Evolutionary conservation across 1,140 invertebrate species (phyloP).

Genomic region (Stegodyphus dumicola): DNA sequence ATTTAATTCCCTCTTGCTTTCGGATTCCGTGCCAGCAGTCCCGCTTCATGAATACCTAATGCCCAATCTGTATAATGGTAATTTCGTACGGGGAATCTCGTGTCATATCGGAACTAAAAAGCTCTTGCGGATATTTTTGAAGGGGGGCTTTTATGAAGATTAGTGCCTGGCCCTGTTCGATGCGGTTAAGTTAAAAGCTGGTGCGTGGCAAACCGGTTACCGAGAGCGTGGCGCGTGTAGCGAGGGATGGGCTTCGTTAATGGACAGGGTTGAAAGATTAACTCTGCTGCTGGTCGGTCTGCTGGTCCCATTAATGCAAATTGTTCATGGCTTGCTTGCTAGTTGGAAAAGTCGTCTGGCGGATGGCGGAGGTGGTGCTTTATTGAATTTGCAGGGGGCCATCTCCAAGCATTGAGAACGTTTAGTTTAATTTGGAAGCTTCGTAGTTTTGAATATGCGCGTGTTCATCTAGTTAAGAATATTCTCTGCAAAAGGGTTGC

Average conservation of each 20-base stretch:
- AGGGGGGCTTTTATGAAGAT: constrained; percentile 52
- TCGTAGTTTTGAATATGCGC: too few species aligned
- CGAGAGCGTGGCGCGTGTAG: neutral
- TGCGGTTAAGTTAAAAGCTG: constrained; percentile 40
- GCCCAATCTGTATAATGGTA: constrained; percentile 59
- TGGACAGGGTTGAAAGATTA: constrained; percentile 54
- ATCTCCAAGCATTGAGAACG: neutral
- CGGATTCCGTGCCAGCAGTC: neutral
- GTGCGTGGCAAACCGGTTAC: neutral
- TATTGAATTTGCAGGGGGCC: constrained; percentile 34
- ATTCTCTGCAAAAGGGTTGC: too few species aligned
- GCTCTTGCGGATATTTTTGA: constrained; percentile 33
- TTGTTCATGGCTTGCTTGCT: constrained; percentile 29
- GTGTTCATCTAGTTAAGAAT: too few species aligned
- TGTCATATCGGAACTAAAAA: constrained; percentile 5
- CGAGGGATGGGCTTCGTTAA: constrained; percentile 9
- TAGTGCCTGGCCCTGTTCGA: constrained; percentile 23
- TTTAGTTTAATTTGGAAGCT: too few species aligned
- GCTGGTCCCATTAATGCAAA: constrained; percentile 54
- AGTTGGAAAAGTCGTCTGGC: too few species aligned
- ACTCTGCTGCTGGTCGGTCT: constrained; percentile 19
- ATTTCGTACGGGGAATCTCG: constrained; percentile 11
- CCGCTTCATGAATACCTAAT: constrained; percentile 53
- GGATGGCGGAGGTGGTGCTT: constrained; percentile 10
- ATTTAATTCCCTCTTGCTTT: constrained; percentile 53